phyloP scores from a whole-genome alignment of 1,140 invertebrate species.

The Zaprionus capensis region DNA sequence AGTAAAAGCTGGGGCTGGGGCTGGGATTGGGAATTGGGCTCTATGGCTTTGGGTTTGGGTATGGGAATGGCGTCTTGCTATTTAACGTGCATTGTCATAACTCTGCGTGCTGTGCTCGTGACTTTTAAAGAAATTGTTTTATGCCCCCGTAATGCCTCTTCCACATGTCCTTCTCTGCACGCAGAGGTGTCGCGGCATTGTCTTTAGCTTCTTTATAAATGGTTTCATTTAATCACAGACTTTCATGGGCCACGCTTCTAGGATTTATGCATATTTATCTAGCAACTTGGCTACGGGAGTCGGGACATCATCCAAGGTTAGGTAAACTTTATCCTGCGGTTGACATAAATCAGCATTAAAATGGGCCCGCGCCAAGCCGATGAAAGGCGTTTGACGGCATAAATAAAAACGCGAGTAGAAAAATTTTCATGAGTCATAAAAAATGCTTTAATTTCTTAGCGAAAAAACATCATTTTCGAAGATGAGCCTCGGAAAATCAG shows the following conservation, averaged over 20 bases:
- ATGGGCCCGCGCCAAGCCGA: slow-evolving; percentile 33
- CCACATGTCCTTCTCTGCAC: slow-evolving; percentile 3
- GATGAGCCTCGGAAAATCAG: slow-evolving; percentile 16
- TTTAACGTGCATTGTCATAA: slow-evolving; percentile 60
- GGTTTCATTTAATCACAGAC: slow-evolving; percentile 79
- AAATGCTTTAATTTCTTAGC: slow-evolving; percentile 23
- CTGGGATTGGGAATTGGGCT: too few relatives aligned
- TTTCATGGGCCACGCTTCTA: slow-evolving; percentile 67
- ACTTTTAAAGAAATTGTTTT: slow-evolving; percentile 82
- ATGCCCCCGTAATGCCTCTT: background rate
- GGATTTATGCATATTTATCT: slow-evolving; percentile 67
- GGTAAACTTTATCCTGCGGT: slow-evolving; percentile 71
- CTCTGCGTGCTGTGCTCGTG: slow-evolving; percentile 43
- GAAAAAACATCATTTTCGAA: slow-evolving; percentile 19
- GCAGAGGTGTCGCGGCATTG: slow-evolving; percentile 67
- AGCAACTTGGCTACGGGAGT: slow-evolving; percentile 32
- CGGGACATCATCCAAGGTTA: slow-evolving; percentile 58
- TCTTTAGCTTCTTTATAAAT: slow-evolving; percentile 79
- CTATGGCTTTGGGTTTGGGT: background rate
- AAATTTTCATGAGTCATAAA: slow-evolving; percentile 35
- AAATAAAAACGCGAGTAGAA: slow-evolving; percentile 6
- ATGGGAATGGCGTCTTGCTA: slow-evolving; percentile 22
- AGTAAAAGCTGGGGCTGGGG: background rate
- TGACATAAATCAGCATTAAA: slow-evolving; percentile 79
- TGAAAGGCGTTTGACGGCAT: slow-evolving; percentile 49